A percentile compares a stretch with the other conserved stretches of the same genome.
phyloP scores from a whole-genome alignment of 2,888 invertebrate genomes.

The Lithophane socia region DNA sequence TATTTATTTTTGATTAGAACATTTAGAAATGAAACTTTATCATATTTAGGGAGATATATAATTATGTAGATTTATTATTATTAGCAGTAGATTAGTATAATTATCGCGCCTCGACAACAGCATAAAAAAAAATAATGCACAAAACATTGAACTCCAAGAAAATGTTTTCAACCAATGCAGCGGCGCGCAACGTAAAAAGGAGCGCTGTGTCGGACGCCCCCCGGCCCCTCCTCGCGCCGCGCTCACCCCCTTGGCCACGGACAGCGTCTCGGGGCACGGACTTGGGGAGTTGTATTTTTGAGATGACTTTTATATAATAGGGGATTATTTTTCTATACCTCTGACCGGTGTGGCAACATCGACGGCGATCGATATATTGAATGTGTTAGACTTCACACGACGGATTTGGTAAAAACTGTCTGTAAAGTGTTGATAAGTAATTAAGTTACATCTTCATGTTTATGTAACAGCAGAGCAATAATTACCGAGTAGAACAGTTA shows the following conservation, averaged over 20 bases:
- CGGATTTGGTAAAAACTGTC: neutral
- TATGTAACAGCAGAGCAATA: neutral
- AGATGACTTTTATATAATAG: constrained; percentile 38
- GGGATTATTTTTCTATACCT: neutral
- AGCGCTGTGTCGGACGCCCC: constrained; percentile 87
- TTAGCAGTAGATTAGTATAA: too few species aligned
- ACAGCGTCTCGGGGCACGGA: constrained; percentile 80
- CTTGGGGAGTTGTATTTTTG: constrained; percentile 60
- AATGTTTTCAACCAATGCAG: constrained; percentile 76
- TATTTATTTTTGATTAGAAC: neutral
- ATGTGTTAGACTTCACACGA: neutral
- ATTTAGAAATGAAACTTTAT: neutral
- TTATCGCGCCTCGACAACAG: neutral
- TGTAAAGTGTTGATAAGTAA: neutral
- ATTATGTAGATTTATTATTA: neutral
- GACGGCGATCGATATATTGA: neutral
- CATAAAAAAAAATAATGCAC: neutral
- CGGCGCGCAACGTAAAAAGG: constrained; percentile 88
- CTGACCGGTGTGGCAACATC: neutral
- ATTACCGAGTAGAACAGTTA: neutral
- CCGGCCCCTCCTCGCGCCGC: constrained; percentile 64
- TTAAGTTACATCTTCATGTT: neutral
- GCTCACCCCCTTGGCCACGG: constrained; percentile 75
- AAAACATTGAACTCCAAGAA: constrained; percentile 63
- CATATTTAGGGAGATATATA: neutral